Evolutionary conservation across 1,140 invertebrate species (phyloP).

Genomic region (Archivesica marissinica): DNA sequence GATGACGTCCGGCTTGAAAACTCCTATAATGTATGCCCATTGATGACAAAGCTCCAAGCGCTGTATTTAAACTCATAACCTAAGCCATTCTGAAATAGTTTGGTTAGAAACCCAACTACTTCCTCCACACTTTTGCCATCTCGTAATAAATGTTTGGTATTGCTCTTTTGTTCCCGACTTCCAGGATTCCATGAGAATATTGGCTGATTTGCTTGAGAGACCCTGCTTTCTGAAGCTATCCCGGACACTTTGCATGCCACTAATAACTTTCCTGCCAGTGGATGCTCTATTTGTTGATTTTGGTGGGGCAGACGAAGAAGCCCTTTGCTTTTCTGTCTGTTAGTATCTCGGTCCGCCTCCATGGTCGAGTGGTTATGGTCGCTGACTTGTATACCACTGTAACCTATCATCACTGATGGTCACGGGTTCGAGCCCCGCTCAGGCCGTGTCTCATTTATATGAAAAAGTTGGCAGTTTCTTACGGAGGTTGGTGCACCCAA

Average conservation of each 20-base stretch:
- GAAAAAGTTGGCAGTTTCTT: too few relatives aligned
- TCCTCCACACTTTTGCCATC: neutral
- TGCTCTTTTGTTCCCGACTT: neutral
- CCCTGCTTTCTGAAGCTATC: neutral
- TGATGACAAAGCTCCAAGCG: neutral
- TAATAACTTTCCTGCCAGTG: neutral
- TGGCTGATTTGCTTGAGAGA: slow-evolving; percentile 7
- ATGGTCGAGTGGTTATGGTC: too few relatives aligned
- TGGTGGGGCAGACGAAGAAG: neutral
- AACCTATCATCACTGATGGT: too few relatives aligned
- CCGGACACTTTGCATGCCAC: slow-evolving; percentile 25
- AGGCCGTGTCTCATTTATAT: too few relatives aligned
- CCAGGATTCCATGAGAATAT: neutral
- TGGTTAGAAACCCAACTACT: neutral
- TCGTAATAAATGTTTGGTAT: neutral
- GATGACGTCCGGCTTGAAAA: slow-evolving; percentile 10
- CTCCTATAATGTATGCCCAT: neutral
- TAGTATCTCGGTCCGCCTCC: neutral
- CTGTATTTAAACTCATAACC: slow-evolving; percentile 20
- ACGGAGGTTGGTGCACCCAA: too few relatives aligned
- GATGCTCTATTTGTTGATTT: neutral
- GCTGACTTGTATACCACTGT: too few relatives aligned
- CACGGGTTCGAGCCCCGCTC: too few relatives aligned
- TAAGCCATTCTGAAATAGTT: neutral
- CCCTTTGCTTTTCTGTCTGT: neutral